Base-by-base conservation (phyloP, 2,888 invertebrate species). In the Brachynemurus nebulosus region DNA sequence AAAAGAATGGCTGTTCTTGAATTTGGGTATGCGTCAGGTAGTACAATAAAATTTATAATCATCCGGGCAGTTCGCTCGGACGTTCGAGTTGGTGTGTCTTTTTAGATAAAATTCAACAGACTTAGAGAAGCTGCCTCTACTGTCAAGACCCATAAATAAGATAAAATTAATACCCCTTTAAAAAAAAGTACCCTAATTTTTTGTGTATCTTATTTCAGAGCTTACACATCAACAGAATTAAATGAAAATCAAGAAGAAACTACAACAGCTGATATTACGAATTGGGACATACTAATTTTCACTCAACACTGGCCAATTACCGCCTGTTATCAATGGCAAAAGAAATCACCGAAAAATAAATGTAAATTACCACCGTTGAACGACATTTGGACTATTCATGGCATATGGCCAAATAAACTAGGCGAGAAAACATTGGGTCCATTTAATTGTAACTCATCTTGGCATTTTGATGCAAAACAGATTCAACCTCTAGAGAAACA, bases 301-400 rank as follows among this genome's bases (percentile, higher is more conserved):
- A 83, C 85, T 0, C 86, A 88, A 60, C 73, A 76, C 53, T 89
- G 86, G 86, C 86, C 86, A 0, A 68, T 71, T 33, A 78, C 80
- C 0, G 70, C 77, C 2, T 88, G 88, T 55, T 70, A 71, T 34
- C 68, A 74, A 48, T 86, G 85, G 84, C 70, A 76, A 53, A 73
- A 78, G 51, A 63, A 69, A 40, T 68, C 71, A 39, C 59, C 69
- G 1, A 57, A 65, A 0, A 76, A 82, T 53, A 65, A 69, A 2
- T 89, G 88, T 55, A 59, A 63, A 1, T 60, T 85, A 52, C 85
- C 84, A 2, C 60, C 59, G 2, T 66, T 70, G 39, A 65, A 63
- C 11, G 69, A 75, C 42, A 65, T 74, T 2, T 89, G 88, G 88
- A 76, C 80, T 0, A 74, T 89, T 23, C 88, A 89, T 55, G 88